phyloP scores from a whole-genome alignment of 2,797 vertebrate genomes.

The Sardinella longiceps region DNA sequence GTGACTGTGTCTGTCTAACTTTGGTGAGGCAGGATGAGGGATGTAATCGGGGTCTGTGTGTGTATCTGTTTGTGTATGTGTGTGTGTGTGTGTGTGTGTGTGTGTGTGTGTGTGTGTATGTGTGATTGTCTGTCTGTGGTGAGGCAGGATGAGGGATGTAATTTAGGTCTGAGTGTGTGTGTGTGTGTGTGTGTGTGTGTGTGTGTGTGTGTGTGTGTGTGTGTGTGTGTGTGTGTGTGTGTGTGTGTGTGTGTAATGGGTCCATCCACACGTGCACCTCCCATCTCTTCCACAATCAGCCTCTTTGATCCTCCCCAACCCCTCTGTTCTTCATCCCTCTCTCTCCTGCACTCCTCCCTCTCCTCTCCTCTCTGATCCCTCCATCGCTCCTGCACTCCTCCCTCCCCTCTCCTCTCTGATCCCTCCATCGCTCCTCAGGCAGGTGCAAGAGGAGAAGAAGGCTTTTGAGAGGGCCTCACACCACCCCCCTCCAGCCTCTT shows the following conservation, averaged over 20 bases:
- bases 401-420: constrained; percentile 45
- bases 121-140: too few relatives aligned
- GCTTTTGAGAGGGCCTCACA: constrained; percentile 57
- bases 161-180: too few relatives aligned
- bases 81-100: too few relatives aligned
- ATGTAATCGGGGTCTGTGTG: background rate
- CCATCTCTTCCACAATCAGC: constrained; percentile 47
- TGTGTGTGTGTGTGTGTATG: too few relatives aligned
- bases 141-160: too few relatives aligned
- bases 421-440: constrained; percentile 51
- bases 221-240: too few relatives aligned
- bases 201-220: too few relatives aligned
- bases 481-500: constrained; percentile 34
- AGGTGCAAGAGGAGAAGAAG: constrained; percentile 56
- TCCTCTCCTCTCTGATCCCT: background rate
- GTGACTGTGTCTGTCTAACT: too few relatives aligned
- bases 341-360: background rate
- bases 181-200: too few relatives aligned
- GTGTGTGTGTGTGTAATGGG: too few relatives aligned
- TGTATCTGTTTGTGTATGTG: too few relatives aligned
- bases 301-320: constrained; percentile 55
- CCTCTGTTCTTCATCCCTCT: background rate
- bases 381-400: constrained; percentile 41
- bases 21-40: background rate
- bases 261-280: constrained; percentile 46